phyloP scores from a whole-genome alignment of 2,797 vertebrate species.

The Threskiornis aethiopicus region DNA sequence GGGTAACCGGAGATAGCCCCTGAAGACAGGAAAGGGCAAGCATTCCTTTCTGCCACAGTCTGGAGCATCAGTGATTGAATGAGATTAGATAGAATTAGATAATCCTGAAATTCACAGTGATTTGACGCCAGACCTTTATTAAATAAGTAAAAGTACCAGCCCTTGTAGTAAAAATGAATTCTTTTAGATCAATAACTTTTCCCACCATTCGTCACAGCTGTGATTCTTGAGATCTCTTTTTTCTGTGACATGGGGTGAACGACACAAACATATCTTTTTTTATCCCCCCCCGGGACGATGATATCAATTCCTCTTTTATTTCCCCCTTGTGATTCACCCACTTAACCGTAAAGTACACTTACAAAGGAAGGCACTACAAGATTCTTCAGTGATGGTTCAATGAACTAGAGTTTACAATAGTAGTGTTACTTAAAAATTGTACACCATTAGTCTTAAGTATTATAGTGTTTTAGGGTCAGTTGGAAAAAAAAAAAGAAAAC shows the following conservation, averaged over 20 bases:
- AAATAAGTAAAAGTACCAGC: slow-evolving; percentile 65
- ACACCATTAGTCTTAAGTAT: not conserved
- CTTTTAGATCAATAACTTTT: slow-evolving; percentile 54
- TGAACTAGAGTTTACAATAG: not conserved
- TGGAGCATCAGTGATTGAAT: slow-evolving; percentile 74
- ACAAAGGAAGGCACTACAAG: not conserved
- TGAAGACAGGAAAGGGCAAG: slow-evolving; percentile 76
- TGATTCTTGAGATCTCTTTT: not conserved
- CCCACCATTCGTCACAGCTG: not conserved
- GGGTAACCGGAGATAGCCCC: slow-evolving; percentile 81
- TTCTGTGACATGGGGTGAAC: not conserved
- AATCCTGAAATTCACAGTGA: slow-evolving; percentile 70
- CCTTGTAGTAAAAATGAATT: slow-evolving; percentile 58
- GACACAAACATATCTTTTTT: not conserved
- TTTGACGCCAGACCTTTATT: slow-evolving; percentile 71
- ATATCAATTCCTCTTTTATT: slow-evolving; percentile 50
- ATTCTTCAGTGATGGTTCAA: not conserved
- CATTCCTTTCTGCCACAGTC: slow-evolving; percentile 69
- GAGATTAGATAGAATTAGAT: slow-evolving; percentile 76
- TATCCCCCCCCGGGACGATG: not conserved
- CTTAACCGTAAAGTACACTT: slow-evolving; percentile 14
- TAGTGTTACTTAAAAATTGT: not conserved
- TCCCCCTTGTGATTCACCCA: slow-evolving; percentile 38
- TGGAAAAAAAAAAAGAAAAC: not conserved
- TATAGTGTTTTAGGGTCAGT: not conserved